Base-by-base conservation (phyloP, 1,140 invertebrate species). In the Drosophila nikananu region DNA sequence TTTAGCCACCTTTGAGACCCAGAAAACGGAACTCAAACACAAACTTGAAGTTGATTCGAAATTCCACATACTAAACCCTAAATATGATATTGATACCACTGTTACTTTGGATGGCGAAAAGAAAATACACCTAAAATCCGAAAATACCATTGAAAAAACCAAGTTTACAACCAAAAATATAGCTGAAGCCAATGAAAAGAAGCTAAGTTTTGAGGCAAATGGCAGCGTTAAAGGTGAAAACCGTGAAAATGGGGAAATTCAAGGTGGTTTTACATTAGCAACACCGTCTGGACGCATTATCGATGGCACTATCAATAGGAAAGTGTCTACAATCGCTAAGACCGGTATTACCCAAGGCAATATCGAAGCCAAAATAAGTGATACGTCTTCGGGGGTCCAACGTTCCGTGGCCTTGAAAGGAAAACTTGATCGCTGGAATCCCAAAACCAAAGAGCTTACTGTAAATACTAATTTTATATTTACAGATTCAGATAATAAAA, bases 31-130 rank as follows among this genome's bases (percentile, higher is more conserved):
- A 39, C 94, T 95, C 9, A 95, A 96, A 76, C 91, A 92, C 21
- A 92, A 89, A n/a, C 93, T 96, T 37, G 96, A 96, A 82, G 93
- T 94, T 13, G 95, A 95, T 5, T 79, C 95, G 0, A 94, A 94
- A 6, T 94, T 96, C 62, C 93, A 94, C 0, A 93, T 95, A 0
- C 93, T 94, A 27, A 93, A 94, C 2, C 95, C 95, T 0, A 93
- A 93, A 12, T 95, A 95, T 76, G 94, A 95, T 41, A 94, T 94
- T 0, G 94, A 95, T 25, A 65, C 95, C 1, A 95, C 95, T 35
- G 21, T 97, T 2, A 94, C 94, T 54, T 95, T 95, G 10, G 94
- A 97, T 84, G 95, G 95, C n/a, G 95, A 95, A 15, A 96, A 96
- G 52, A 95, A 95, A 74, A 72, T 97, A 2, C 67, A 81, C 25